Conservation (phyloP, 2,888 invertebrate genomes). For the Hylaea fasciaria region DNA sequence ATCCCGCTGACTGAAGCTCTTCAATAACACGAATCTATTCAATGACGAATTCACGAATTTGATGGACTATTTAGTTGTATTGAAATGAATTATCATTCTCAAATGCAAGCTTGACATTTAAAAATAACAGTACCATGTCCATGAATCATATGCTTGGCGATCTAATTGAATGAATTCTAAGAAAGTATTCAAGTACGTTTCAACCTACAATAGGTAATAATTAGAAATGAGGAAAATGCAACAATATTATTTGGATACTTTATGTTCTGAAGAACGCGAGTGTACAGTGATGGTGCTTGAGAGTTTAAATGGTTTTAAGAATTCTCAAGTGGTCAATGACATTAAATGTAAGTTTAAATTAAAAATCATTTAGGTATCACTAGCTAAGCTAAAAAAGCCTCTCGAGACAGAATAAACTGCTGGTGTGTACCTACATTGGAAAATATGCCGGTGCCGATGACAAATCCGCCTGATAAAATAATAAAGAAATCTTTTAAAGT, state of each 20-base stretch:
- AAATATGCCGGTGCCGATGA: too few relatives aligned
- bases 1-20: not conserved
- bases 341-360: not conserved
- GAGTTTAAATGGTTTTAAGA: slow-evolving; percentile 6
- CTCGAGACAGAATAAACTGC: too few relatives aligned
- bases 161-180: slow-evolving; percentile 25
- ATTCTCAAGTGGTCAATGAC: slow-evolving; percentile 17
- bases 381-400: too few relatives aligned
- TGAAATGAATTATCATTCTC: not conserved
- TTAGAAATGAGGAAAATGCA: slow-evolving; percentile 31
- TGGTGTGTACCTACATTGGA: too few relatives aligned
- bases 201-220: slow-evolving; percentile 5
- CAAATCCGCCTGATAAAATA: too few relatives aligned
- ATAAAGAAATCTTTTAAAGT: too few relatives aligned
- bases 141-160: slow-evolving; percentile 1
- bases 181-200: slow-evolving; percentile 10
- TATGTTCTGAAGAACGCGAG: slow-evolving; percentile 5
- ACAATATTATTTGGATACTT: slow-evolving; percentile 10
- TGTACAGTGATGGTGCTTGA: slow-evolving; percentile 16
- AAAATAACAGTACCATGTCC: not conserved
- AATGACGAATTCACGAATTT: too few relatives aligned
- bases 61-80: not conserved
- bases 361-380: too few relatives aligned
- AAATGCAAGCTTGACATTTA: not conserved
- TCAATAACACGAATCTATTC: not conserved